Evolutionary conservation across 1,140 invertebrate genomes (phyloP).

Genomic region (Musca vetustissima): DNA sequence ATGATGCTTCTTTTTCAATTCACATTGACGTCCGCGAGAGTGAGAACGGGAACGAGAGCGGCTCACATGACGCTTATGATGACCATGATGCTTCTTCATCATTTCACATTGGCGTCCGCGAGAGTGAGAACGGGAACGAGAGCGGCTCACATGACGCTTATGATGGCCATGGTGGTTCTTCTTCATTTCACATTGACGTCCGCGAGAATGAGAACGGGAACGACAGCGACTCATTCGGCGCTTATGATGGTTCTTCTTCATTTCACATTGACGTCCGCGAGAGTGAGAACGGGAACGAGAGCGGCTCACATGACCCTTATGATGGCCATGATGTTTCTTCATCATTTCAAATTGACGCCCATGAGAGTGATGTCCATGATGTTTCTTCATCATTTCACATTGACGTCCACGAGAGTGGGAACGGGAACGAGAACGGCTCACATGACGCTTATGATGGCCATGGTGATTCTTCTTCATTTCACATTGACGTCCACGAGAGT

Average conservation of each 20-base stretch:
- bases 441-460: background rate
- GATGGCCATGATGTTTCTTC: background rate
- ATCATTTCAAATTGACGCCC: background rate
- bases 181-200: slow-evolving; percentile 6
- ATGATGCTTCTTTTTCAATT: background rate
- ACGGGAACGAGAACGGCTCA: slow-evolving; percentile 19
- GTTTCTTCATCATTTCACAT: background rate
- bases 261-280: background rate
- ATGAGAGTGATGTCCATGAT: background rate
- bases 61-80: background rate
- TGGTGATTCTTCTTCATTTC: background rate
- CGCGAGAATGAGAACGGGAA: slow-evolving; percentile 23
- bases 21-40: background rate
- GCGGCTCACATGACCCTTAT: background rate
- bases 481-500: background rate
- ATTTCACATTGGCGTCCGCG: background rate
- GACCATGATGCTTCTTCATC: background rate
- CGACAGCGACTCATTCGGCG: slow-evolving; percentile 2
- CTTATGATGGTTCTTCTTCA: background rate
- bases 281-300: slow-evolving; percentile 26
- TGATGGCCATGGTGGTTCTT: background rate
- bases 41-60: slow-evolving; percentile 24
- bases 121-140: too few relatives aligned
- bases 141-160: background rate
- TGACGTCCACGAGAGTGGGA: slow-evolving; percentile 22